Conservation (phyloP, 2,888 invertebrate species). For the Saturnia pavonia region DNA sequence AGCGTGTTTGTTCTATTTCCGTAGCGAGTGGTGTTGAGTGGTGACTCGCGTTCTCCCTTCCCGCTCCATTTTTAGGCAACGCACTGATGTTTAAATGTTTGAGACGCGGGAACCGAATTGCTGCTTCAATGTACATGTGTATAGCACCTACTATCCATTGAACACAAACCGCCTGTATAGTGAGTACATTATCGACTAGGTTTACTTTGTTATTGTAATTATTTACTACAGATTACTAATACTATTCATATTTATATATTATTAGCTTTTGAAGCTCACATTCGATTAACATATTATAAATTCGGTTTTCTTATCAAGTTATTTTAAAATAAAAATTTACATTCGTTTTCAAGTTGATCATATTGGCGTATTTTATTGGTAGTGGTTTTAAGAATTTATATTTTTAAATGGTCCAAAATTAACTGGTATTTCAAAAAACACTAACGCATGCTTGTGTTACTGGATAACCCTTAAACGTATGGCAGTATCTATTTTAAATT, state of each 20-base stretch:
- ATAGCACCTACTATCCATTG: background rate
- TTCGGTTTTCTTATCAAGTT: no score
- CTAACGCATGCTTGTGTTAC: no score
- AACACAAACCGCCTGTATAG: background rate
- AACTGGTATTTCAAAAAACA: no score
- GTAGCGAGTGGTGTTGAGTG: conserved; percentile 4
- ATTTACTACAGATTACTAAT: background rate
- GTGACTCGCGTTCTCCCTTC: background rate
- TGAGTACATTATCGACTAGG: background rate
- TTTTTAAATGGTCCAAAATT: no score
- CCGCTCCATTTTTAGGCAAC: conserved; percentile 16
- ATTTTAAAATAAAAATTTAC: background rate
- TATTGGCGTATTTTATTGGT: background rate
- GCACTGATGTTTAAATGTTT: conserved; percentile 1
- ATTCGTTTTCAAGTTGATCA: background rate
- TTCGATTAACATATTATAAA: background rate
- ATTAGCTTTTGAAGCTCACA: background rate
- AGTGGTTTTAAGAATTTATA: no score
- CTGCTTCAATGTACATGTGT: background rate
- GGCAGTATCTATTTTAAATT: no score
- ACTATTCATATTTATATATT: background rate
- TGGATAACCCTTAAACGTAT: no score
- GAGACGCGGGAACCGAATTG: background rate
- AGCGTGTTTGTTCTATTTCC: conserved; percentile 3
- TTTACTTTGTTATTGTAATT: background rate